Percentiles rank a stretch among this genome's conserved stretches.
phyloP scores from a whole-genome alignment of 2,113 vertebrate species.

The Haliaeetus leucogaster region DNA sequence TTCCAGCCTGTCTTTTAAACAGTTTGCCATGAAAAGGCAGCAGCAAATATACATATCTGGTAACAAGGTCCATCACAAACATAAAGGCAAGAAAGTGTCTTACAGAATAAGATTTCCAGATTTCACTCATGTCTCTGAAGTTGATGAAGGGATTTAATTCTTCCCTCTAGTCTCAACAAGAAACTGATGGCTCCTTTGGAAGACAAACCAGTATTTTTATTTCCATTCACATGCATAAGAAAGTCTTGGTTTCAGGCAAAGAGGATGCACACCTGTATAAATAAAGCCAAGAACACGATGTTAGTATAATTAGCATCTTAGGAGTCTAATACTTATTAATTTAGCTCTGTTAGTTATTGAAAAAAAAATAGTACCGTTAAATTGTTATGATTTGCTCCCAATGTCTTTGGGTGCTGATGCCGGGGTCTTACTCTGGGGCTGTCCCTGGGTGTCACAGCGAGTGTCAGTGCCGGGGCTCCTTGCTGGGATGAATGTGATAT shows the following conservation, averaged over 20 bases:
- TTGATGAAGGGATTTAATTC: neutral
- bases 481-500: neutral
- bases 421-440: neutral
- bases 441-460: accelerated
- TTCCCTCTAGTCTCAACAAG: neutral
- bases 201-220: neutral
- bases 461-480: neutral
- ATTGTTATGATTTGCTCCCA: neutral
- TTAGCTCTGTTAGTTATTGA: neutral
- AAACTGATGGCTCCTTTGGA: neutral
- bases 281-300: neutral
- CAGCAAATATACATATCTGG: neutral
- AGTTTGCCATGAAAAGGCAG: neutral
- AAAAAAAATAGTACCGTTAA: neutral
- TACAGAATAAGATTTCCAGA: neutral
- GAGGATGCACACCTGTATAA: too few relatives aligned
- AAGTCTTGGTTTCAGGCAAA: neutral
- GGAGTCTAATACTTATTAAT: neutral
- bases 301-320: neutral
- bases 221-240: neutral
- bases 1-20: neutral
- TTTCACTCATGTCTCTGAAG: neutral
- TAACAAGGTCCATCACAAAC: neutral
- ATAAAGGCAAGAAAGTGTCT: neutral
- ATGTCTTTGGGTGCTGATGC: neutral